Base-by-base conservation (phyloP, 2,888 invertebrate genomes). In the Ornithoptera alexandrae region DNA sequence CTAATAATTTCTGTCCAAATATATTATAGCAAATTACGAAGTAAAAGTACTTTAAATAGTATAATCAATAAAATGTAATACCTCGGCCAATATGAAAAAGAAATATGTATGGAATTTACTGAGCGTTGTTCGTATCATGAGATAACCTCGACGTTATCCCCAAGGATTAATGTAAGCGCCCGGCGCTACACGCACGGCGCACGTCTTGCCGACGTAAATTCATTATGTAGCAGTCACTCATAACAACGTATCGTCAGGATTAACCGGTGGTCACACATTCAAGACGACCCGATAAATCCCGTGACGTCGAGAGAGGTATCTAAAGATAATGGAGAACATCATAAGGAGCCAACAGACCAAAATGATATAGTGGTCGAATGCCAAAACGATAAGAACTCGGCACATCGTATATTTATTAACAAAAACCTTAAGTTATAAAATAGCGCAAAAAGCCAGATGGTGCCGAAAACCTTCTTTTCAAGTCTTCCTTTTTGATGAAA, bases 211-310 rank as follows among this genome's bases (percentile, higher is more conserved):
- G 65, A 62, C 65, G 72, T 74, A 77, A 73, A 75, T 77, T 74
- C 74, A 75, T 74, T 74, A 74, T 72, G 68, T 73, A 72, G 72
- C 74, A 76, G 73, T 74, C 75, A 74, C 73, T 77, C 76, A 76
- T 77, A 76, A 75, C 77, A 76, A 77, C 77, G 77, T 75, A 80
- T 78, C 76, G 80, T 76, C 72, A 69, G 74, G 77, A 78, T 79
- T 77, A 77, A 72, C 67, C 70, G 71, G 71, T 72, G 73, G 77
- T 75, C 79, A 75, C 71, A 72, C 72, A 74, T 76, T 76, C 75
- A 74, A 75, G 75, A 59, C 71, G 72, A 71, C 76, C 75, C 76
- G 77, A 79, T 82, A 81, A 82, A 81, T 80, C 78, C 75, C 68
- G 74, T 73, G 74, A 76, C 75, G 74, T 75, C 77, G 76, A 75